Conservation (phyloP, 2,113 vertebrate species). For the Ammospiza caudacuta region DNA sequence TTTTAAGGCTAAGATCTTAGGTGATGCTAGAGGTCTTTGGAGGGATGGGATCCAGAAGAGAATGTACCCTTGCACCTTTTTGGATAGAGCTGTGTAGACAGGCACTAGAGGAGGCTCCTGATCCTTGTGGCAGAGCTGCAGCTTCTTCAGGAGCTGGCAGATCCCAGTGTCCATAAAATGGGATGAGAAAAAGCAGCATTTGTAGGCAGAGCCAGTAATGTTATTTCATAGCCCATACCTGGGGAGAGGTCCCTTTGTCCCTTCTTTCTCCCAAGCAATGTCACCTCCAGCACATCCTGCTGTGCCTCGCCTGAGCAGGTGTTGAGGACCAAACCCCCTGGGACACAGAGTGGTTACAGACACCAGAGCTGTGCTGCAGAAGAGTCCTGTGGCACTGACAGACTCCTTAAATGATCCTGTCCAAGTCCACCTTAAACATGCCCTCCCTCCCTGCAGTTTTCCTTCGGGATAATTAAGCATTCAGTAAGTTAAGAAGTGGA, state of each 20-base stretch:
- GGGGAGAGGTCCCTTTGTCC: neutral
- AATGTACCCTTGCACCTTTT: neutral
- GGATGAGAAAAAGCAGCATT: neutral
- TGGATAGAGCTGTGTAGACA: neutral
- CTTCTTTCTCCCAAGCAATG: neutral
- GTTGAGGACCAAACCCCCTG: neutral
- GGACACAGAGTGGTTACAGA: neutral
- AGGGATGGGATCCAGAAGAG: neutral
- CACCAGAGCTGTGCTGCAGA: neutral
- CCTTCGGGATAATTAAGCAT: slow-evolving; percentile 23
- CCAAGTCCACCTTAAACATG: neutral
- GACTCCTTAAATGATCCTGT: neutral
- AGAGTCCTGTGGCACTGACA: neutral
- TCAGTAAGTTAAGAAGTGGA: slow-evolving; percentile 1
- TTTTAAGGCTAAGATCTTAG: neutral
- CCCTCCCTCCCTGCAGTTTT: neutral
- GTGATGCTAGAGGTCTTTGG: neutral
- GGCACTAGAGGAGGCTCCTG: neutral
- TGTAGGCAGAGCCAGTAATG: neutral
- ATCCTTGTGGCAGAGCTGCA: neutral
- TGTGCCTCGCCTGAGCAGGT: neutral
- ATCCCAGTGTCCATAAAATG: neutral
- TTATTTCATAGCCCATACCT: neutral
- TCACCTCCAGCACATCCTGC: neutral
- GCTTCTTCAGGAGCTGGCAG: neutral